Conservation (phyloP, 2,113 vertebrate species). For the Ranitomeya imitator region DNA sequence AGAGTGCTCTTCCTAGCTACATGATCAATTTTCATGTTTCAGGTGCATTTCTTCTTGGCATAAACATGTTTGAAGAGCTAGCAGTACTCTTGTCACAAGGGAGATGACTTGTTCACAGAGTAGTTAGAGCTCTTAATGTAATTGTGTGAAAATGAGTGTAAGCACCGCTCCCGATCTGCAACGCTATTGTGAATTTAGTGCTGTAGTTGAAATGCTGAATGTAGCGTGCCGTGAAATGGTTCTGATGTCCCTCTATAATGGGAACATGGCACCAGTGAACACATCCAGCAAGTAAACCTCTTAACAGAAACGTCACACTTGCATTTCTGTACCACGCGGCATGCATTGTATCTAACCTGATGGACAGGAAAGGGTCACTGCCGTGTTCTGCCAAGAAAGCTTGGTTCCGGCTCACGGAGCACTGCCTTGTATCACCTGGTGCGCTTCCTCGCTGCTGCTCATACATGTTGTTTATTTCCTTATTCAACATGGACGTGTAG, state of each 20-base stretch:
- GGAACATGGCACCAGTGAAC: background rate
- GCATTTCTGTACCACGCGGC: background rate
- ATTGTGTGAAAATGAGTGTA: slow-evolving; percentile 31
- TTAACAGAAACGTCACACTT: background rate
- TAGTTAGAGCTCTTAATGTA: slow-evolving; percentile 39
- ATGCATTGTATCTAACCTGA: background rate
- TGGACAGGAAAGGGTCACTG: background rate
- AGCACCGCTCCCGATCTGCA: slow-evolving; percentile 30
- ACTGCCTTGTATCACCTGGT: background rate
- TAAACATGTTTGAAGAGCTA: slow-evolving; percentile 36
- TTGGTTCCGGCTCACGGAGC: background rate
- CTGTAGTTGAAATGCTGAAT: slow-evolving; percentile 30
- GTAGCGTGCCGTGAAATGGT: slow-evolving; percentile 4
- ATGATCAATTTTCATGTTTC: slow-evolving; percentile 31
- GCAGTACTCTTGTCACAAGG: slow-evolving; percentile 31
- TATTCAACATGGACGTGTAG: background rate
- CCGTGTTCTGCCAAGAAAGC: background rate
- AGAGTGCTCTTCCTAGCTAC: slow-evolving; percentile 19
- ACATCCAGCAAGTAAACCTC: background rate
- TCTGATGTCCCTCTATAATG: background rate
- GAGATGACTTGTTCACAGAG: slow-evolving; percentile 41
- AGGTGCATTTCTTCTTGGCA: slow-evolving; percentile 43
- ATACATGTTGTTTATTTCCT: slow-evolving; percentile 26
- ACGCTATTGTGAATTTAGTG: slow-evolving; percentile 33
- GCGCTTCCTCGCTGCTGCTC: slow-evolving; percentile 4